Conservation (phyloP, 2,113 vertebrate genomes). For the Mesitornis unicolor region DNA sequence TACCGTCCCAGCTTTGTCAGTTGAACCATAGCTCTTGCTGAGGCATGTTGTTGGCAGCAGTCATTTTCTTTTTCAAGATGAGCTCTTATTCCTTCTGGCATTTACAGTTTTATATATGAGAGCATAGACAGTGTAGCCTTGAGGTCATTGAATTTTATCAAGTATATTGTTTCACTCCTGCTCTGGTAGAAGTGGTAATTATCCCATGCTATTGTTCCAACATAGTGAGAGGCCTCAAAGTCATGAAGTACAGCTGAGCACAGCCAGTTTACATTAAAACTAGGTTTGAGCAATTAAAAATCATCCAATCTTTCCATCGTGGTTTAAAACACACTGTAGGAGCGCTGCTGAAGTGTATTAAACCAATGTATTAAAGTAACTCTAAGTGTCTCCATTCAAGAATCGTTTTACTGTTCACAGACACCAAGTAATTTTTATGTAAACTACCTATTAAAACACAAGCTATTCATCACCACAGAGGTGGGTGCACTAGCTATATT, state of each 20-base stretch:
- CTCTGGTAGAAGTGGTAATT: constrained; percentile 4
- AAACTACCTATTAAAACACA: not conserved
- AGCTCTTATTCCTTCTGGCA: not conserved
- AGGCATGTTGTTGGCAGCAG: not conserved
- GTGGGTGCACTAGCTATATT: not conserved
- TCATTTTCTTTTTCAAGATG: not conserved
- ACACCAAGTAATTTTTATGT: not conserved
- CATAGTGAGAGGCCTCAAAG: not conserved
- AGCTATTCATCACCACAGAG: not conserved
- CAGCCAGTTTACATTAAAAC: constrained; percentile 18
- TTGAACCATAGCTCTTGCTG: not conserved
- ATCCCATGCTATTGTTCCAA: not conserved
- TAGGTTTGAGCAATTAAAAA: constrained; percentile 7
- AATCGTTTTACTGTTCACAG: not conserved
- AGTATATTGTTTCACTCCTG: not conserved
- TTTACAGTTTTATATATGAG: not conserved
- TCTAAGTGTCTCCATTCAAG: not conserved
- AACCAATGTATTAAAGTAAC: not conserved
- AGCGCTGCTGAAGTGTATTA: not conserved
- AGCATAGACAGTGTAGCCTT: not conserved
- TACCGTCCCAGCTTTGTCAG: not conserved
- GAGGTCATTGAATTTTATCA: not conserved
- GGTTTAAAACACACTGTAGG: not conserved
- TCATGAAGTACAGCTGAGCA: not conserved
- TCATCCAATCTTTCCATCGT: not conserved